These are phyloP conservation scores for Catamblyrhynchus diadema DNA, from an alignment of 2,797 vertebrate genomes.

Conservation along the genomic window DNA sequence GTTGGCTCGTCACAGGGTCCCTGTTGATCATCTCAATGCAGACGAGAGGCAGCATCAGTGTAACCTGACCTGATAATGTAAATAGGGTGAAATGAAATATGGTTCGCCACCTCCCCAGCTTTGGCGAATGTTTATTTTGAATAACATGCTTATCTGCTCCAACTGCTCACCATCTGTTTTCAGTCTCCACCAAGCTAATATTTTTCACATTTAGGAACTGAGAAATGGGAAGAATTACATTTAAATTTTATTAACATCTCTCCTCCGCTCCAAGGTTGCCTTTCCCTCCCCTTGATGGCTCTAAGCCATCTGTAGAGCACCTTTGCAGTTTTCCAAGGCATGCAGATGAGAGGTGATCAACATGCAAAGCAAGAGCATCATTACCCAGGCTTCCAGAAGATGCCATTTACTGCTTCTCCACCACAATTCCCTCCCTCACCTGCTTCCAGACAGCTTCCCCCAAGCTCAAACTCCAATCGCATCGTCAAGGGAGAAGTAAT, in stretches of 20 bases:
- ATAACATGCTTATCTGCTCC: constrained; percentile 81
- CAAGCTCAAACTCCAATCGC: neutral
- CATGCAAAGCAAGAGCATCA: constrained; percentile 12
- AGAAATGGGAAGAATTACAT: constrained; percentile 68
- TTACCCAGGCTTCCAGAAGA: neutral
- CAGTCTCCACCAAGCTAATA: constrained; percentile 76
- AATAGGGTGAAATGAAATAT: constrained; percentile 73
- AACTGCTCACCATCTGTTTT: constrained; percentile 88
- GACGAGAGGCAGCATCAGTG: constrained; percentile 66
- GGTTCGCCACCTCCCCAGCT: constrained; percentile 72
- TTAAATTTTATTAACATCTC: constrained; percentile 69
- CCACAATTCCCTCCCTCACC: neutral
- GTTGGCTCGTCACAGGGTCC: constrained; percentile 36
- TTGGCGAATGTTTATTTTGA: constrained; percentile 83
- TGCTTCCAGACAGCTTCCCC: neutral
- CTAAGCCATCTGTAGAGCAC: constrained; percentile 54
- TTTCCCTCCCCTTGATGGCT: constrained; percentile 14
- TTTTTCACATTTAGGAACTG: constrained; percentile 74
- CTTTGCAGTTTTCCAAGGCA: constrained; percentile 15
- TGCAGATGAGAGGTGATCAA: constrained; percentile 20
- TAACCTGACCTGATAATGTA: constrained; percentile 72
- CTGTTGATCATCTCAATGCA: constrained; percentile 57
- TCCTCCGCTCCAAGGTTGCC: constrained; percentile 32
- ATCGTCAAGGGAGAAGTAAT: neutral
- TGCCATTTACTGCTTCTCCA: neutral